Evolutionary conservation across 2,888 invertebrate species (phyloP).

Genomic region (Eugnorisma glareosa): DNA sequence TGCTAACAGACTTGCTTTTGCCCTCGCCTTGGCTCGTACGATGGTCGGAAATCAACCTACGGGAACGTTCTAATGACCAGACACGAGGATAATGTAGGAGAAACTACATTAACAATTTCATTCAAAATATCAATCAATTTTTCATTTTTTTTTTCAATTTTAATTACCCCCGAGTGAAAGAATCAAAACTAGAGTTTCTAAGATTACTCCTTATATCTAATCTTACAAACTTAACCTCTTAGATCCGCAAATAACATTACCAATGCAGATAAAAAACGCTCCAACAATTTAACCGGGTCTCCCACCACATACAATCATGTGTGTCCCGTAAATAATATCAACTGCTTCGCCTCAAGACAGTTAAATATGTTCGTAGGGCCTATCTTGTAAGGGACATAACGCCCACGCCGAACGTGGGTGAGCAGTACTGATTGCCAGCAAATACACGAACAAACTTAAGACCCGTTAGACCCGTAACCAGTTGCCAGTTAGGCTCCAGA

Average conservation of each 20-base stretch:
- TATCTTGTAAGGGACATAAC: constrained; percentile 51
- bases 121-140: no score
- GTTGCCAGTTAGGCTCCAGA: constrained; percentile 27
- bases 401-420: constrained; percentile 58
- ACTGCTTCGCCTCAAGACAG: constrained; percentile 49
- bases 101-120: no score
- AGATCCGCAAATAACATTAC: neutral
- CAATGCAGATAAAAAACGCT: constrained; percentile 6
- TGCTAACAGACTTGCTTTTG: neutral
- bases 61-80: neutral
- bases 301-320: constrained; percentile 34
- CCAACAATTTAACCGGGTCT: neutral
- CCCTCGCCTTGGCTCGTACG: neutral
- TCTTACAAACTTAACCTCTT: neutral
- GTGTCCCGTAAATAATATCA: constrained; percentile 47
- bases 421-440: constrained; percentile 57
- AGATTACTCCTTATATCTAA: neutral
- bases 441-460: constrained; percentile 37
- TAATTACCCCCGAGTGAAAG: neutral
- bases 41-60: neutral
- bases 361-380: constrained; percentile 52
- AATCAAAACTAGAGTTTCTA: neutral
- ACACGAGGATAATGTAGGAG: neutral
- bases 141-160: no score
- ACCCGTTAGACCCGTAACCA: constrained; percentile 9